phyloP scores from a whole-genome alignment of 2,888 invertebrate genomes.

The Oligia fasciuncula region DNA sequence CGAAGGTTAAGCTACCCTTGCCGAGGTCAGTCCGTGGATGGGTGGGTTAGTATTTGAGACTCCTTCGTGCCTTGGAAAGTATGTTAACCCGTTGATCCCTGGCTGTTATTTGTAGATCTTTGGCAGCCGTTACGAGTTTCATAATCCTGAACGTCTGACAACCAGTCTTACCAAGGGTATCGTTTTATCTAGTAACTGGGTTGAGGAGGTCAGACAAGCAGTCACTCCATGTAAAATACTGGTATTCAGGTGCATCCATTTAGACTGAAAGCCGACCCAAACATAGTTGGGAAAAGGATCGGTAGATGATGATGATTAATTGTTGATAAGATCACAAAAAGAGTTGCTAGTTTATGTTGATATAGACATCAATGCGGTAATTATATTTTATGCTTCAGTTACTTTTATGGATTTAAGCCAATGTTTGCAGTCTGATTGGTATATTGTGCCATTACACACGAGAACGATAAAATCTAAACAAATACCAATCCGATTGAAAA shows the following conservation, averaged over 20 bases:
- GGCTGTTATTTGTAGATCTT: neutral
- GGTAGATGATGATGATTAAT: neutral
- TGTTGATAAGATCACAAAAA: neutral
- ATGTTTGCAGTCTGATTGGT: conserved; percentile 1
- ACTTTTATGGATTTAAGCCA: neutral
- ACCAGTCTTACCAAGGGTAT: neutral
- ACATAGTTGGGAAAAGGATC: neutral
- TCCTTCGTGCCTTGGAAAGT: neutral
- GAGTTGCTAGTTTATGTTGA: neutral
- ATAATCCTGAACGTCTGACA: neutral
- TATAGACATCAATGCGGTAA: neutral
- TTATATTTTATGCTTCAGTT: neutral
- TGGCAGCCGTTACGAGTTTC: neutral
- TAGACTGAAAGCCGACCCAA: neutral
- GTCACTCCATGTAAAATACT: neutral
- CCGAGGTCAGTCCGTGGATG: neutral
- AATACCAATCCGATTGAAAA: conserved; percentile 39
- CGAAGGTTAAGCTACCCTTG: no score
- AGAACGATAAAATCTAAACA: conserved; percentile 22
- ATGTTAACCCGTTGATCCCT: neutral
- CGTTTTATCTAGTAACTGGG: neutral
- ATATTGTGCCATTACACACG: conserved; percentile 1
- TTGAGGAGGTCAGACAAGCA: neutral
- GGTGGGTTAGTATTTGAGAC: neutral
- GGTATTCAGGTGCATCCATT: neutral